Base-by-base conservation (phyloP, 2,888 invertebrate species). In the Agonopterix subpropinquella region DNA sequence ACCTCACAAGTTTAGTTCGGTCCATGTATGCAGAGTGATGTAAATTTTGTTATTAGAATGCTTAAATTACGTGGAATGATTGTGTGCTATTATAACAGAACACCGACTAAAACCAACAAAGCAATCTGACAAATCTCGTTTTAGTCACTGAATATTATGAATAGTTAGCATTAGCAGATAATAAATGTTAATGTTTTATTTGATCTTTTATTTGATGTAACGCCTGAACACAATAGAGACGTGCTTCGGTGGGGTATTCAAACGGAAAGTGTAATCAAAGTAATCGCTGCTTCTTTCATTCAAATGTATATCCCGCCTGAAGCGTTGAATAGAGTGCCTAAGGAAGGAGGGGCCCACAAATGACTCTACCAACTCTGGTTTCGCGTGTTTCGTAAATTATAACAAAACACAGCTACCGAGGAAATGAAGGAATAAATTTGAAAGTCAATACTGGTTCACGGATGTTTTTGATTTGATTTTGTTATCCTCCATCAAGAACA, bases 221-320 rank as follows among this genome's bases (percentile, higher is more conserved):
- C 43, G 11, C 11, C 35, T 43, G 35, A 61, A 55, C 58, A 68
- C 68, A 69, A 68, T 65, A 50, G 53, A 52, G 55, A 57, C 58
- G 58, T 54, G 59, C 57, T 62, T 53, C 57, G 50, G 51, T 52
- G 50, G 59, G 57, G 57, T 64, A 68, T 70, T 66, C 67, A 57
- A 64, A 62, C 61, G 64, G 61, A 66, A 72, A 67, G 63, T 64
- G 64, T 73, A 73, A 75, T 74, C 67, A 67, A 69, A 70, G 67
- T 73, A 72, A 76, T 72, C 66, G 63, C 56, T 65, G 53, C 59
- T 65, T 65, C 66, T 67, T 69, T 65, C 67, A 67, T 70, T 69
- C 66, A 67, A 66, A 72, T 70, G 66, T 45, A 45, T 73, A 67
- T 70, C 68, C 61, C 61, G 64, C 58, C 60, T 64, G 56, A 61